Evolutionary conservation across 2,113 vertebrate species (phyloP).

Genomic region (Sula dactylatra): DNA sequence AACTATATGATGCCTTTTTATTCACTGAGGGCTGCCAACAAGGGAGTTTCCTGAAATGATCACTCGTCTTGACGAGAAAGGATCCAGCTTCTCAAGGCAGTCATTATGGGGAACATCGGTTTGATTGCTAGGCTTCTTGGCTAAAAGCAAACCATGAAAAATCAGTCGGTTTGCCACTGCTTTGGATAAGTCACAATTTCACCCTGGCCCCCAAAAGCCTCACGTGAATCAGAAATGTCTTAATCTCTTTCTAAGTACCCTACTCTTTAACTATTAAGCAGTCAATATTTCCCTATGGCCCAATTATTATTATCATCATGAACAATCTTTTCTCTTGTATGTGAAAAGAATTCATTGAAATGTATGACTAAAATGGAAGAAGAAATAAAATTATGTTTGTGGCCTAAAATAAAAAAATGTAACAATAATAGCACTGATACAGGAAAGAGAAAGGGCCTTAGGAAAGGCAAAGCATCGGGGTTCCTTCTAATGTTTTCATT

Average conservation of each 20-base stretch:
- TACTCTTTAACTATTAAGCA: not conserved
- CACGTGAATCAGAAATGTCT: not conserved
- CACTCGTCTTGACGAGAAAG: not conserved
- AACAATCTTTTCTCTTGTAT: not conserved
- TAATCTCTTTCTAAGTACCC: not conserved
- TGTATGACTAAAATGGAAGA: not conserved
- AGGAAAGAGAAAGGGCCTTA: not conserved
- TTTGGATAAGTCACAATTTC: not conserved
- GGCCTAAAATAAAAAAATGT: not conserved
- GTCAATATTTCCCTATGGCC: not conserved
- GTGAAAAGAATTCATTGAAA: not conserved
- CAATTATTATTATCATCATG: not conserved
- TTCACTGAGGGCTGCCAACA: not conserved
- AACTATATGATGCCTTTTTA: not conserved
- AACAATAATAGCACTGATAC: not conserved
- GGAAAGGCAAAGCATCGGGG: not conserved
- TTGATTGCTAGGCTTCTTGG: not conserved
- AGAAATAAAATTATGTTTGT: not conserved
- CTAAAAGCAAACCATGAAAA: not conserved
- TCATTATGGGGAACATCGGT: not conserved
- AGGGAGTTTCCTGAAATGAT: not conserved
- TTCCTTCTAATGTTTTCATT: not conserved
- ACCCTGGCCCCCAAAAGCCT: not conserved
- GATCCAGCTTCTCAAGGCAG: not conserved
- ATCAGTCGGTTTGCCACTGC: not conserved